phyloP scores from a whole-genome alignment of 2,888 invertebrate species.

The Tenthredo amoena region DNA sequence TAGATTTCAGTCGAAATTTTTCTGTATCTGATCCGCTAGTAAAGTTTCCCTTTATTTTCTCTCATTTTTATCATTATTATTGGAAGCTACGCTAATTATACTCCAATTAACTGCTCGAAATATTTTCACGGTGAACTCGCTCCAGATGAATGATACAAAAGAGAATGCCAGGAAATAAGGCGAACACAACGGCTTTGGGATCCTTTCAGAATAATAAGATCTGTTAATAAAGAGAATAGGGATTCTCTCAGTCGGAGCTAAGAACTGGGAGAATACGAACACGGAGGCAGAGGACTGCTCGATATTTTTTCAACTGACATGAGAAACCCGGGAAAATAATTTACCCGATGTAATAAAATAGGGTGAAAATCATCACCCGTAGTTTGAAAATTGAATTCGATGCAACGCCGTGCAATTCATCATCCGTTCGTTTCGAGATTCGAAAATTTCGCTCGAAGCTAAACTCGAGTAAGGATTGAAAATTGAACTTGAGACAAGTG shows the following conservation, averaged over 20 bases:
- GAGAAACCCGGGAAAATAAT: not conserved
- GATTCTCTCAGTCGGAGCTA: not conserved
- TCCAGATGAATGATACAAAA: constrained; percentile 29
- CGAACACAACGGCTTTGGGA: constrained; percentile 36
- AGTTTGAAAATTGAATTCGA: not conserved
- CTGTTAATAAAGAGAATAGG: constrained; percentile 45
- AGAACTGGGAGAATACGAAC: not conserved
- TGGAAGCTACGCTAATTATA: constrained; percentile 27
- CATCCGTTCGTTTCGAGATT: not conserved
- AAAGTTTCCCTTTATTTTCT: not conserved
- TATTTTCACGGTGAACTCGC: constrained; percentile 1
- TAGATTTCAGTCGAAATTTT: not conserved
- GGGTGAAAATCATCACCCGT: not conserved
- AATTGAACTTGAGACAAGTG: constrained; percentile 40
- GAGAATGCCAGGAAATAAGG: constrained; percentile 25
- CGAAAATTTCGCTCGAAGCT: not conserved
- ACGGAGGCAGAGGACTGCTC: not conserved
- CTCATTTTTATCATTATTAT: not conserved
- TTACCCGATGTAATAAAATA: not conserved
- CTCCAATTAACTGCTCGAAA: constrained; percentile 40
- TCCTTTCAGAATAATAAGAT: constrained; percentile 45
- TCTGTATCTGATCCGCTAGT: not conserved
- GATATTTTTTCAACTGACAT: not conserved
- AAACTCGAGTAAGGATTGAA: not conserved
- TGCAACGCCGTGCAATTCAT: not conserved